Base-by-base conservation (phyloP, 2,113 vertebrate species). In the Camelus bactrianus region DNA sequence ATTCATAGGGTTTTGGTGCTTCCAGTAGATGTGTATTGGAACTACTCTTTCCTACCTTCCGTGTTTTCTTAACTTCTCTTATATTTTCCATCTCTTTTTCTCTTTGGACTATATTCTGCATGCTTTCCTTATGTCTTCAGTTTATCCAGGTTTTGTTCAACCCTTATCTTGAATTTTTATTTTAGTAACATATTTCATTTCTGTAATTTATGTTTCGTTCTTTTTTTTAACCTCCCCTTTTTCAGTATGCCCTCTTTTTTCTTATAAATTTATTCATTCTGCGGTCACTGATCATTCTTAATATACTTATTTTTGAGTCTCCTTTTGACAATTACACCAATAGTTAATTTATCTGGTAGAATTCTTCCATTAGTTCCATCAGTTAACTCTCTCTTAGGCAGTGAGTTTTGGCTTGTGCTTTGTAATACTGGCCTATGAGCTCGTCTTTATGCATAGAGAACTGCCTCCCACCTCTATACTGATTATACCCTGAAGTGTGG, bases 261-360 rank as follows among this genome's bases (percentile, higher is more conserved):
- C 70, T 76, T 94, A 70, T 24, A 2, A 65, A 72, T 26, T 42
- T 83, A 90, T 83, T 90, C 48, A 81, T 50, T 75, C 28, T 64
- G 15, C 76, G 69, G 11, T 76, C 32, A 48, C 11, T 93, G 42
- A 58, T 58, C 24, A 85, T 92, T 91, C 35, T 65, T 79, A 79
- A 42, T 22, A 30, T 5, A 48, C 8, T 52, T 80, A 60, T 83
- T 84, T 93, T 90, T 86, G 85, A 46, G 46, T 50, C 9, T 20
- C 60, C 48, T 94, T 86, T 95, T 89, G 28, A 80, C 67, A 85
- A 76, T 15, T 94, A 75, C 15, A 38, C 4, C 73, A 82, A 67
- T 17, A 77, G 58, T 35, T 80, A 82, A 52, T 56, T 56, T 67
- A 75, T 32, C 15, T 42, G 64, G 83, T 46, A 79, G 26, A 65